Evolutionary conservation across 2,888 invertebrate species (phyloP), one percentile per base, ranked within the genome.

Genomic region (Tryphoninae sp.): DNA sequence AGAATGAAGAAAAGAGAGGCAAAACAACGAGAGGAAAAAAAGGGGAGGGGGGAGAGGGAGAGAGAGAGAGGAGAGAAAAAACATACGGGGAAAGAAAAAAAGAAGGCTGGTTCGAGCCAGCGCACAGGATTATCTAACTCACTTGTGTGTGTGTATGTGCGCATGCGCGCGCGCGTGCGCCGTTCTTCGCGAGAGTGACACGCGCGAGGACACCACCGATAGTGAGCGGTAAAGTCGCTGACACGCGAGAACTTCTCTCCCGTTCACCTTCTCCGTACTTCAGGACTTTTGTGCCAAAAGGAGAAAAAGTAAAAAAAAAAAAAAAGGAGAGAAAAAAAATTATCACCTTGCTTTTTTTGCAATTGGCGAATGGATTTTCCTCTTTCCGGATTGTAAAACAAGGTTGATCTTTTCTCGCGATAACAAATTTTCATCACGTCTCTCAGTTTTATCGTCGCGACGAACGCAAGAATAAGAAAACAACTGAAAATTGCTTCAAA

Each of bases 181-280:
- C 23, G 23, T 23, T 23, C 23, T 23, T 23, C 23, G 23, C 23
- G 23, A 23, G 23, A 45, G 45, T 11, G 45, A 6, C 45, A 9
- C 45, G 45, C 45, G 45, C 45, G 45, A 45, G 45, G 13, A 13
- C 45, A 13, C 11, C 45, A 45, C 13, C 11, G 11, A 13, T 13
- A 13, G 45, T 13, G 45, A 45, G 45, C 13, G 13, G 45, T 13
- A 13, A 13, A 45, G 45, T 13, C 58, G 75, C 76, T 69, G 76
- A 69, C 76, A 69, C 76, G 76, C 76, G 61, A 77, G 61, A 77
- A 68, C 51, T 67, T 40, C 65, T 55, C 51, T 55, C 51, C 69
- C 75, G 45, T 68, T 73, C 73, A 40, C 64, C 69, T 42, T 33
- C 33, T 33, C 6, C 33, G 33, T 67, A 26, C 26, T n/a, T 33